Base-by-base conservation (phyloP, 2,797 vertebrate genomes). In the Megalops cyprinoides region DNA sequence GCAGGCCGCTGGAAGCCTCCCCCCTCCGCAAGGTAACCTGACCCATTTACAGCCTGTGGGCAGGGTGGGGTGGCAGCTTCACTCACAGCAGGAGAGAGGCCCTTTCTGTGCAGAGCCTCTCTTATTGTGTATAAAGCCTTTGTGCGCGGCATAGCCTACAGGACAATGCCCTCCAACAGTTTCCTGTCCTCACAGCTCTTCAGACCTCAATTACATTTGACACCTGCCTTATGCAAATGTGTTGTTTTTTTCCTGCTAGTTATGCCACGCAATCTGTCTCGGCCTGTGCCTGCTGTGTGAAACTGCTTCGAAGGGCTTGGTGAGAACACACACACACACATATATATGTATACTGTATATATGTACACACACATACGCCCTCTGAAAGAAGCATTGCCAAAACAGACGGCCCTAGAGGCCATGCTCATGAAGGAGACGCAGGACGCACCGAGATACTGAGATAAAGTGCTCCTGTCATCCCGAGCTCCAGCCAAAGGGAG, bases 31-130 rank as follows among this genome's bases (percentile, higher is more conserved):
- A 69, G 65, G 37, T 69, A 15, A 69, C 34, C 65, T 69, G 65
- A 69, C 65, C 65, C 69, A 69, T 69, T 69, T 69, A 69, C 65
- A 69, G 65, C 31, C 25, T 34, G 60, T 12, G 14, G 60, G 28
- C 28, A 3, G 28, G 25, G 34, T 62, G 25, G 28, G 10, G 12
- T 1, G 60, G 60, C 60, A 1, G 8, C 65, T 67, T 67, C 62
- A 14, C 18, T 39, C 62, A 20, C 62, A 67, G 62, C 15, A 34
- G 34, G 31, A 34, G 62, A 34, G 1, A 18, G 34, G 34, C 34
- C 14, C 3, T 67, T 67, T 28, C 18, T 14, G n/a, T n/a, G n/a
- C 37, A 18, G 25, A 6, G 31, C 62, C 9, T 39, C 34, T 67
- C 18, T 15, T 58, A n/a, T n/a, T n/a, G n/a, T n/a, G n/a, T 7